Evolutionary conservation across 2,113 vertebrate species (phyloP).

Genomic region (Sus scrofa): T2T-Sscrofa CM000819.6:125160001-125160500

Average conservation of each 20-base stretch:
- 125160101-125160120: background rate
- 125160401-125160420: background rate
- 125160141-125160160: background rate
- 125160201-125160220: background rate
- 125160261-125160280: background rate
- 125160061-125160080: background rate
- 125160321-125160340: background rate
- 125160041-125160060: background rate
- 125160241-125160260: background rate
- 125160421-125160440: background rate
- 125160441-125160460: background rate
- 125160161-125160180: background rate
- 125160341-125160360: background rate
- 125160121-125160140: background rate
- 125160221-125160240: background rate
- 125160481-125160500: background rate
- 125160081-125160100: background rate
- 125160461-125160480: background rate
- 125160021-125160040: background rate
- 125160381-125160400: background rate
- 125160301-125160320: background rate
- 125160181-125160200: background rate
- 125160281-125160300: background rate
- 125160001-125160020: background rate
- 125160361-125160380: background rate